phyloP scores from a whole-genome alignment of 2,113 vertebrate genomes.

The Indicator indicator region DNA sequence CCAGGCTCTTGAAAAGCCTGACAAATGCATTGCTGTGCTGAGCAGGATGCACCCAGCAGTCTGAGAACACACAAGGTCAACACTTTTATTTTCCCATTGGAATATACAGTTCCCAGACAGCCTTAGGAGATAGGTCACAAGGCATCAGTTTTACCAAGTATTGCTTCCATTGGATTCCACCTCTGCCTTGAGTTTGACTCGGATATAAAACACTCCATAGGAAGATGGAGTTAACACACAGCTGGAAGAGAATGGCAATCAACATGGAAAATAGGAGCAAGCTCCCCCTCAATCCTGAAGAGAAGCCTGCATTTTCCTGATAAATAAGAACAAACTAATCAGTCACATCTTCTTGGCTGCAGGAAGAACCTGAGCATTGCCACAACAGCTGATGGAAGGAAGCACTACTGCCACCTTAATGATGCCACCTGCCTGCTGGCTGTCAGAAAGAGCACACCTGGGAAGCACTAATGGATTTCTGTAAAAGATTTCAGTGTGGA shows the following conservation, averaged over 20 bases:
- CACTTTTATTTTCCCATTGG: not conserved
- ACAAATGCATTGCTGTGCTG: not conserved
- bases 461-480: not conserved
- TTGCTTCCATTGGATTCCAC: not conserved
- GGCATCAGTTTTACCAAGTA: not conserved
- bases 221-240: not conserved
- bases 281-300: not conserved
- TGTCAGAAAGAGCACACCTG: not conserved
- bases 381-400: not conserved
- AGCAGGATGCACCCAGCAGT: not conserved
- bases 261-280: rapidly evolving
- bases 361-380: not conserved
- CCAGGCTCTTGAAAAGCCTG: not conserved
- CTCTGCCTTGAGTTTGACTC: not conserved
- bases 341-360: not conserved
- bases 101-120: not conserved
- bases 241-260: not conserved
- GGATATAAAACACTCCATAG: rapidly evolving
- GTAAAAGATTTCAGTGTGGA: not conserved
- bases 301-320: not conserved
- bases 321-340: not conserved
- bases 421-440: not conserved
- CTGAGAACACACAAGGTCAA: not conserved
- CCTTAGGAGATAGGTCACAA: not conserved
- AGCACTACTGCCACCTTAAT: not conserved